Evolutionary conservation across 2,797 vertebrate genomes (phyloP).

Genomic region (Geotrypetes seraphini): DNA sequence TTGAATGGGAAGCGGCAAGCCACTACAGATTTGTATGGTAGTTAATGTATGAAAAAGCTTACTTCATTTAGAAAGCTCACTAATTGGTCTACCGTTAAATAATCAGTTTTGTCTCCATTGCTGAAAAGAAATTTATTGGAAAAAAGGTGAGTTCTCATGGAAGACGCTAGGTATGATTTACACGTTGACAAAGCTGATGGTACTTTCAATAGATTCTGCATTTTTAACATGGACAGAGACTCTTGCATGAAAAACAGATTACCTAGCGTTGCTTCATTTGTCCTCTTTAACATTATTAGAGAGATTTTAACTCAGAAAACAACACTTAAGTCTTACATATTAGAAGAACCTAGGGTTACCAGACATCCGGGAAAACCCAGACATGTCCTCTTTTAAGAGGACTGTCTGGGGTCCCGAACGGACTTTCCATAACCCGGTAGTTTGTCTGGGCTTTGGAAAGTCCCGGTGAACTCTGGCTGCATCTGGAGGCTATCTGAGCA

Average conservation of each 20-base stretch:
- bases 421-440: too few relatives aligned
- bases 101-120: constrained; percentile 99
- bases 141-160: constrained; percentile 66
- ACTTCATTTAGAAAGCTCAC: constrained; percentile 99
- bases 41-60: constrained; percentile 99
- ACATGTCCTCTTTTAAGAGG: too few relatives aligned
- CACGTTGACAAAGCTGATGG: constrained; percentile 53
- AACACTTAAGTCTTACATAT: constrained; percentile 57
- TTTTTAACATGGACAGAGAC: constrained; percentile 27
- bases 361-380: too few relatives aligned
- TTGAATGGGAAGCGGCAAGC: constrained; percentile 65
- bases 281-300: constrained; percentile 2
- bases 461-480: too few relatives aligned
- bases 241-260: constrained; percentile 13
- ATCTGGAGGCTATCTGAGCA: too few relatives aligned
- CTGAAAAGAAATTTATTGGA: constrained; percentile 98
- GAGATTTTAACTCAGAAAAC: constrained; percentile 26
- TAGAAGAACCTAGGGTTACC: constrained; percentile 32
- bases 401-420: too few relatives aligned
- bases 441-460: too few relatives aligned
- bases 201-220: constrained; percentile 25
- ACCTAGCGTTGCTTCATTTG: constrained; percentile 6
- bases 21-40: constrained; percentile 67
- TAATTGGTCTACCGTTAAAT: constrained; percentile 99
- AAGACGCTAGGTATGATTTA: constrained; percentile 60